These are phyloP conservation scores for Centropus bengalensis DNA, from an alignment of 2,113 vertebrate species.

Conservation along the genomic window DNA sequence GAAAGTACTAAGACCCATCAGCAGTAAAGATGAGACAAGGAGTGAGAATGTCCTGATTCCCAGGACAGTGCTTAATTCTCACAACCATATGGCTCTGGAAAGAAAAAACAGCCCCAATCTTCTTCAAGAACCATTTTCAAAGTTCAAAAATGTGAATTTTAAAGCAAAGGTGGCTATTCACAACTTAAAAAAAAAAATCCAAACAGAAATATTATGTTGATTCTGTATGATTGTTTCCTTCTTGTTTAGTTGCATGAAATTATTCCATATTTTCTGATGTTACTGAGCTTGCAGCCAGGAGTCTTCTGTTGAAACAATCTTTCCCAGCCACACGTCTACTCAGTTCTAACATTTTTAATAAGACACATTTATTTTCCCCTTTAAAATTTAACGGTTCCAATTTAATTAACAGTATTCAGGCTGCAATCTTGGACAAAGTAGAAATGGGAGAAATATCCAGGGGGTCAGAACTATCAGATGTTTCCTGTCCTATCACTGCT, in stretches of 20 bases:
- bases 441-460: not conserved
- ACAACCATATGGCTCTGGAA: slow-evolving; percentile 59
- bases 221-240: slow-evolving; percentile 20
- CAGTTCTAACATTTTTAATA: not conserved
- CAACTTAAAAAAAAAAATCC: slow-evolving; percentile 27
- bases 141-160: slow-evolving; percentile 55
- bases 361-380: not conserved
- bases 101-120: slow-evolving; percentile 13
- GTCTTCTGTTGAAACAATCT: not conserved
- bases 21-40: slow-evolving; percentile 26
- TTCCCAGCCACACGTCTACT: not conserved
- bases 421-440: not conserved
- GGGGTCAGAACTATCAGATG: not conserved
- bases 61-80: slow-evolving; percentile 57
- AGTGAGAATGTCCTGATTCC: slow-evolving; percentile 56
- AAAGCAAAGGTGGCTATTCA: slow-evolving; percentile 29
- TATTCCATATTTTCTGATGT: not conserved
- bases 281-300: not conserved
- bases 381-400: not conserved
- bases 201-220: slow-evolving; percentile 28
- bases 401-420: not conserved
- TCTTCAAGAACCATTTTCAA: slow-evolving; percentile 49
- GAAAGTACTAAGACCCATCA: slow-evolving; percentile 58
- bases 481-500: not conserved
- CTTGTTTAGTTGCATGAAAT: not conserved